A percentile compares a stretch with the other conserved stretches of the same genome.
Conservation (phyloP, 2,113 vertebrate species). For the Dinomys branickii region DNA sequence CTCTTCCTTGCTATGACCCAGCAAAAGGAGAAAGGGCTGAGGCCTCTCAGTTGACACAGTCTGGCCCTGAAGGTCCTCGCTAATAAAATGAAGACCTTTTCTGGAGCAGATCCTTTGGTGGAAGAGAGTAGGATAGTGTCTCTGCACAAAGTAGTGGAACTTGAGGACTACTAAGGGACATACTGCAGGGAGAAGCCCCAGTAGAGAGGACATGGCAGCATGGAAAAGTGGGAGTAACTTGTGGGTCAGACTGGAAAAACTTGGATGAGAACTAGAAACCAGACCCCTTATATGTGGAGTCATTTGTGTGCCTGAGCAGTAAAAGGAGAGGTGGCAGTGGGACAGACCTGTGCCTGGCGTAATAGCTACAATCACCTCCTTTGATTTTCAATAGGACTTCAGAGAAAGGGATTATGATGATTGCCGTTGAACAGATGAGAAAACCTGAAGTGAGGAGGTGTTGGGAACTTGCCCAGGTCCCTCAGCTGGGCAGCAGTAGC, state of each 20-base stretch:
- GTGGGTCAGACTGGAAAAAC: not conserved
- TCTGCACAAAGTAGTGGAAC: not conserved
- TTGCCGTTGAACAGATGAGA: not conserved
- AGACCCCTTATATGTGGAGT: not conserved
- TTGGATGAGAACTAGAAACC: not conserved
- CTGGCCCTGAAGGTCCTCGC: not conserved
- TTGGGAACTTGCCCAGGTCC: not conserved
- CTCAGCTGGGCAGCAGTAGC: constrained; percentile 27
- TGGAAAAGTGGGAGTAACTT: not conserved
- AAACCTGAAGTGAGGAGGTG: not conserved
- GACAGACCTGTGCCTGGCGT: not conserved
- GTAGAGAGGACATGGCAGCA: not conserved
- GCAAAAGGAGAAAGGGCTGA: not conserved
- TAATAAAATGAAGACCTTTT: not conserved
- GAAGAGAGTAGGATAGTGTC: not conserved
- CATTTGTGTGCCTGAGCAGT: not conserved
- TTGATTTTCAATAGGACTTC: not conserved
- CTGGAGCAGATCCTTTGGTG: not conserved
- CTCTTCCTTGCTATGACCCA: not conserved
- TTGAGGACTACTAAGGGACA: not conserved
- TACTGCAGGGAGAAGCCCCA: not conserved
- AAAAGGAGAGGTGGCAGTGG: not conserved
- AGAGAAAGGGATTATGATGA: not conserved
- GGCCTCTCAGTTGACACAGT: not conserved
- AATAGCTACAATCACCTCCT: not conserved